phyloP scores from a whole-genome alignment of 2,888 invertebrate species.

The Aquatica leii region DNA sequence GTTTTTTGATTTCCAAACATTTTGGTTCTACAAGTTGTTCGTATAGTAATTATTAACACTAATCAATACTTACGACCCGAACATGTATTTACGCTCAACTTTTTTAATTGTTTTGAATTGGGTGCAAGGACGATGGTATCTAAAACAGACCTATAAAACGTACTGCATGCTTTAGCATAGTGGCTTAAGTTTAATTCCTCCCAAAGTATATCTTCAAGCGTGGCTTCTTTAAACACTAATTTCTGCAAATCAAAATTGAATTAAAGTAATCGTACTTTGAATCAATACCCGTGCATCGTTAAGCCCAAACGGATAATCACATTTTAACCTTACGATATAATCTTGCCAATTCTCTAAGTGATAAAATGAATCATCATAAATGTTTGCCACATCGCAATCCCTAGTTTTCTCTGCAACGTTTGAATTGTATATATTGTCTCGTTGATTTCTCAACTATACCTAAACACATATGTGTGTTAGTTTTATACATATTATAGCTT shows the following conservation, averaged over 20 bases:
- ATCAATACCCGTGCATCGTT: slow-evolving; percentile 10
- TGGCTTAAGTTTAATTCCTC: slow-evolving; percentile 13
- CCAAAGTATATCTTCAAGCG: background rate
- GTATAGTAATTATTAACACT: no score
- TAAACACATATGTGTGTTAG: background rate
- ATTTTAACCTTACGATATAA: slow-evolving; percentile 8
- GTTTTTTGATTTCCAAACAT: no score
- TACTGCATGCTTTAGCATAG: background rate
- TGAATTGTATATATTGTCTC: no score
- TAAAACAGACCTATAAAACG: background rate
- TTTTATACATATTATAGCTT: background rate
- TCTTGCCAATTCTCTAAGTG: background rate
- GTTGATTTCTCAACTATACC: background rate
- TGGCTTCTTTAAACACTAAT: slow-evolving; percentile 4
- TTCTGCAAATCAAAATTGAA: no score
- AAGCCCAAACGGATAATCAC: slow-evolving; percentile 5
- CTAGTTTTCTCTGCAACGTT: background rate
- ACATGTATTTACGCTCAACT: slow-evolving; percentile 19
- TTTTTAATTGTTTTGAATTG: slow-evolving; percentile 12
- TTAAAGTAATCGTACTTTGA: no score
- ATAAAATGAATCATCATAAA: background rate
- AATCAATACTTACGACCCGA: slow-evolving; percentile 20
- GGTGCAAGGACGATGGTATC: background rate
- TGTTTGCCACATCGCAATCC: background rate
- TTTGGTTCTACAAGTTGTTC: no score